Base-by-base conservation (phyloP, 2,888 invertebrate genomes). In the Pammene aurita region DNA sequence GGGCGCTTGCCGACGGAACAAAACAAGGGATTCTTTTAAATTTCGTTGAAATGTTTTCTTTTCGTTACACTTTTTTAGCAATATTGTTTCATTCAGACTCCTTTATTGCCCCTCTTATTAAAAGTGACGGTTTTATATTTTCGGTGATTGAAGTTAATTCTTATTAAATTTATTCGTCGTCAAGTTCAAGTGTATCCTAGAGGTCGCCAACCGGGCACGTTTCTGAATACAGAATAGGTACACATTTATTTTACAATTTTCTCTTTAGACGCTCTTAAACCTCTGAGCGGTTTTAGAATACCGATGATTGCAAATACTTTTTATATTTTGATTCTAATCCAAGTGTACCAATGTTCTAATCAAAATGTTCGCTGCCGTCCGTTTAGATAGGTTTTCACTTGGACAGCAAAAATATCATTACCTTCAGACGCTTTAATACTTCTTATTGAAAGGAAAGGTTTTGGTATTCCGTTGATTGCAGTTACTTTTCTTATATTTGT, bases 401-500 rank as follows among this genome's bases (percentile, higher is more conserved):
- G 16, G 16, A 16, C 48, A 2, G 48, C 48, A 48, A 48, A 16
- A 10, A 48, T 10, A 48, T 48, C 10, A 16, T 48, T 48, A 16
- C 16, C 16, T 48, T 34, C 62, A 13, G 38, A 35, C 38, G n/a
- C 35, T 6, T 41, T 14, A 10, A 46, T 41, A 26, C 18, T 7
- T 42, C 11, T 56, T 26, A 26, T 26, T 26, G 26, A 2, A 26
- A 26, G 26, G 2, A 26, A 26, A 26, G 26, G 26, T 26, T 4
- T 62, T 56, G 42, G 18, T 35, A 38, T 54, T 42, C 18, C 35
- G 52, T 68, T 63, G 57, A 54, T 52, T 56, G 35, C 35, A 34
- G 13, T n/a, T 26, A 52, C 75, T 78, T 76, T 78, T 76, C 73
- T 71, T 72, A 72, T 71, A 73, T 76, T 75, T 73, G 73, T 73